Percentiles rank a stretch among this genome's conserved stretches.
Conservation (phyloP, 1,140 invertebrate genomes). For the Aphis gossypii region DNA sequence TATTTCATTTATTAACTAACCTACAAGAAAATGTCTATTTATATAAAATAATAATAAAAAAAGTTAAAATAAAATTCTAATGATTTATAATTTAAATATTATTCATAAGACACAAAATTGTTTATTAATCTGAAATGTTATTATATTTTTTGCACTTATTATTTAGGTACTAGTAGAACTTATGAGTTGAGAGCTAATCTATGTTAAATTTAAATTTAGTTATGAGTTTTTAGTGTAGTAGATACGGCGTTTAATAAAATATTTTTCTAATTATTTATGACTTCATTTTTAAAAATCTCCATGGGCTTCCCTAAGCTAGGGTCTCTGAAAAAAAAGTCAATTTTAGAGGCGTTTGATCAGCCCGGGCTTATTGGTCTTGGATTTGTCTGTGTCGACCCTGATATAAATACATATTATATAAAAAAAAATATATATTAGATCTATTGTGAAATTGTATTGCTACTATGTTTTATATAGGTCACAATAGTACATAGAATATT, state of each 20-base stretch:
- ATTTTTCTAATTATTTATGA: neutral
- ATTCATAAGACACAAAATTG: too few relatives aligned
- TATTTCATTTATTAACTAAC: too few relatives aligned
- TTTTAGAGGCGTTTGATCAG: neutral
- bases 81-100: too few relatives aligned
- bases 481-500: neutral
- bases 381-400: neutral
- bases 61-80: too few relatives aligned
- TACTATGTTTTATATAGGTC: neutral
- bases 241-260: neutral
- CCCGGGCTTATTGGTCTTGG: neutral
- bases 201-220: neutral
- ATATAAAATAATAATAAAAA: too few relatives aligned
- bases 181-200: too few relatives aligned
- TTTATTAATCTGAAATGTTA: too few relatives aligned
- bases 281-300: neutral
- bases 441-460: neutral
- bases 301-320: neutral
- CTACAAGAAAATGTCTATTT: too few relatives aligned
- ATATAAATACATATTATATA: neutral
- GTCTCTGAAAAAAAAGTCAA: neutral
- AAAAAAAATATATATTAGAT: neutral
- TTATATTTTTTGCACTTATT: too few relatives aligned
- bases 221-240: neutral
- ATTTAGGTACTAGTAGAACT: too few relatives aligned